Base-by-base conservation (phyloP, 2,113 vertebrate genomes). In the Catharus bicknelli region DNA sequence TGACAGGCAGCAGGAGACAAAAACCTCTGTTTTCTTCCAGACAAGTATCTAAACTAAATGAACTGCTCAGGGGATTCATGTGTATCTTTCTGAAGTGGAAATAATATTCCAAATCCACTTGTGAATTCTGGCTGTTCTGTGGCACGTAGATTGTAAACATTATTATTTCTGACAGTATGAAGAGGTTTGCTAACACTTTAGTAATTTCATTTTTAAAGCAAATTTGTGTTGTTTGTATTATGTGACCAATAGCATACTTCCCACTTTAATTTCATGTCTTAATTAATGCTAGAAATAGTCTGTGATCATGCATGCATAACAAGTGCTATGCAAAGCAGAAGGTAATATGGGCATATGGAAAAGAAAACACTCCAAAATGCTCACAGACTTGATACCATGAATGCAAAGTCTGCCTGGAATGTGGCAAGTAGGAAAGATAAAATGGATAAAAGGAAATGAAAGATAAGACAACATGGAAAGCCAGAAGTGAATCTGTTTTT, bases 171-270 rank as follows among this genome's bases (percentile, higher is more conserved):
- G 94, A 95, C 80, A 91, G 76, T 88, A 78, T 86, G 78, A 96
- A 93, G 88, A 92, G 75, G 78, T 92, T 92, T 94, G 88, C 87
- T 95, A 95, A 90, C 88, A 90, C 80, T 94, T 91, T 57, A 79
- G 90, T 95, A 94, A 96, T 95, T 95, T 95, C 83, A 92, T 95
- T 97, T 96, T 96, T 91, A 91, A 95, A 96, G 78, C 66, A 95
- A 90, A 93, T 91, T 95, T 94, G 64, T 90, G 94, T 90, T 95
- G 91, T 94, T 95, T 95, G 84, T 94, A 91, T 93, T 91, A 88
- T 95, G 91, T 95, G 93, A 91, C 94, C 95, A 93, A 74, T 93
- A 95, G 88, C 63, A 45, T 93, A 94, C 82, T 95, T 91, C 70
- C 53, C 62, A 90, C 64, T 91, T 88, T 93, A 95, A 96, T 97